These are phyloP conservation scores for Tapirus terrestris DNA, from an alignment of 2,113 vertebrate genomes.

Conservation along the genomic window DNA sequence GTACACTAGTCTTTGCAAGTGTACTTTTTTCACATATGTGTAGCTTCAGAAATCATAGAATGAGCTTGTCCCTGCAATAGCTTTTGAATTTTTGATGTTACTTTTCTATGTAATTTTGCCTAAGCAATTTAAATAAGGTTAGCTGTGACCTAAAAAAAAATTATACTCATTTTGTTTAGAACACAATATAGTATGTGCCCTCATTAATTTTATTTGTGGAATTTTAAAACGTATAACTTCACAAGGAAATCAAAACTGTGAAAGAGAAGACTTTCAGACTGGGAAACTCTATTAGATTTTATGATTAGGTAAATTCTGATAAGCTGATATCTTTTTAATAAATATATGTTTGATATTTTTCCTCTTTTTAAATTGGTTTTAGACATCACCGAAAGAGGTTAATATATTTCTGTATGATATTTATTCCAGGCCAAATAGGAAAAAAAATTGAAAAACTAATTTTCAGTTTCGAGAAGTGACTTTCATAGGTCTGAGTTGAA, in stretches of 20 bases:
- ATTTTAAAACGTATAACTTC: constrained; percentile 15
- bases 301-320: background rate
- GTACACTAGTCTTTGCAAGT: background rate
- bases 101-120: background rate
- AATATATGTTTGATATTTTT: background rate
- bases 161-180: background rate
- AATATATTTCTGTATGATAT: background rate
- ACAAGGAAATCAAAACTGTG: background rate
- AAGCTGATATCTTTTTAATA: background rate
- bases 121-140: constrained; percentile 43
- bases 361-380: background rate
- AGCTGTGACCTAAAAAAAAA: constrained; percentile 20
- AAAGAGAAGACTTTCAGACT: background rate
- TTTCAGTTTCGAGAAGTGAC: background rate
- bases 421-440: background rate
- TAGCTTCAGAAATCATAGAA: background rate
- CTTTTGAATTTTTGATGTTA: background rate
- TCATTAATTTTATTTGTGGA: constrained; percentile 38
- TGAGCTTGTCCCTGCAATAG: background rate
- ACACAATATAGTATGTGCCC: background rate
- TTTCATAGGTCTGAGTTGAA: background rate
- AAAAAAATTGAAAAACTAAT: background rate
- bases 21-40: background rate
- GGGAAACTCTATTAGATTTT: background rate
- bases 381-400: background rate